Conservation (phyloP, 53 echinoderm and acorn worm genomes). For the Apostichopus leukothele region DNA sequence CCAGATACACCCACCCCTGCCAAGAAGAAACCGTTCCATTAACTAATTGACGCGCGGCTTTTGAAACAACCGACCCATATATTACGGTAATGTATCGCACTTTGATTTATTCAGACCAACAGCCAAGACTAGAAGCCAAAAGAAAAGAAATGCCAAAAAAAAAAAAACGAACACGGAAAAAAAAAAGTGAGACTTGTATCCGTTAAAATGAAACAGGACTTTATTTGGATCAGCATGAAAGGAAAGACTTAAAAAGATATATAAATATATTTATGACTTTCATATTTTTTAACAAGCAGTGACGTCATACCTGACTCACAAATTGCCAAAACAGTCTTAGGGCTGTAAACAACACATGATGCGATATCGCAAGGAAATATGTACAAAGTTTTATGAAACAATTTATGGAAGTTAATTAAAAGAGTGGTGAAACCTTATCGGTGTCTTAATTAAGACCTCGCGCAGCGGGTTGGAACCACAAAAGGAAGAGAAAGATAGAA, state of each 20-base stretch:
- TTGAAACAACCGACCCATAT: constrained; percentile 41
- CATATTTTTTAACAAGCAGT: constrained; percentile 28
- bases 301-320: constrained; percentile 18
- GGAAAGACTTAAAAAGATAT: constrained; percentile 43
- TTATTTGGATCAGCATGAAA: constrained; percentile 39
- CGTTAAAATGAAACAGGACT: constrained; percentile 33
- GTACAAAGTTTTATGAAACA: constrained; percentile 32
- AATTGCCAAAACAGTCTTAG: background rate
- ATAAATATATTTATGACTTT: constrained; percentile 32
- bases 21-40: constrained; percentile 31
- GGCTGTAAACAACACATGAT: background rate
- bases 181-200: background rate
- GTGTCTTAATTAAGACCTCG: constrained; percentile 21
- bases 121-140: background rate
- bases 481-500: background rate
- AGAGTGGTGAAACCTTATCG: constrained; percentile 20
- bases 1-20: constrained; percentile 19
- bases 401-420: constrained; percentile 39
- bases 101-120: constrained; percentile 22
- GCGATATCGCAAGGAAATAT: background rate
- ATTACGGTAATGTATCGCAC: constrained; percentile 11
- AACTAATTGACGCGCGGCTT: constrained; percentile 38
- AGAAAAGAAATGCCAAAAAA: background rate
- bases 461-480: constrained; percentile 1
- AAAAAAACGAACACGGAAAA: background rate